A percentile compares a stretch with the other conserved stretches of the same genome.
These are phyloP conservation scores for Tautogolabrus adspersus DNA, from an alignment of 2,113 vertebrate species.

Conservation along the genomic window DNA sequence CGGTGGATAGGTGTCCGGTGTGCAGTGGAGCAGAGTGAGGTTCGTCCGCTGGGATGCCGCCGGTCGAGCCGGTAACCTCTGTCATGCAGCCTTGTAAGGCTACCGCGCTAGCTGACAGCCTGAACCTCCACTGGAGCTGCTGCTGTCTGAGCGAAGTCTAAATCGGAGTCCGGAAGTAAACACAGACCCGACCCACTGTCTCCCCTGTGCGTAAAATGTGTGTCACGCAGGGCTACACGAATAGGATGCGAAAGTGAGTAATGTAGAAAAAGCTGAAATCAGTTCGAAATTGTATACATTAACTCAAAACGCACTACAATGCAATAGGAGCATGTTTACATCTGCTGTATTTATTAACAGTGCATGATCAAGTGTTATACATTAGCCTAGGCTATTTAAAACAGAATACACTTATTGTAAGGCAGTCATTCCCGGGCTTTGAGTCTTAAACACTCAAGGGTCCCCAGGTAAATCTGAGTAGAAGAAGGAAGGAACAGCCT, in stretches of 20 bases:
- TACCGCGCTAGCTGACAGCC: conserved; percentile 64
- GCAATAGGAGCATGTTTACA: not conserved
- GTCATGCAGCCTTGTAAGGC: conserved; percentile 77
- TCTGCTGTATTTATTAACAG: not conserved
- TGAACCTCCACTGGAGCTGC: conserved; percentile 73
- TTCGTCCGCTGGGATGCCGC: conserved; percentile 52
- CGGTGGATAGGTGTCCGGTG: conserved; percentile 31
- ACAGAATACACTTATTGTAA: not conserved
- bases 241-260: conserved; percentile 36
- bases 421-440: not conserved
- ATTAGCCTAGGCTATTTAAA: not conserved
- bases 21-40: conserved; percentile 44
- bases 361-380: not conserved
- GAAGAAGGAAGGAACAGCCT: not conserved
- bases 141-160: conserved; percentile 79
- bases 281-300: not conserved
- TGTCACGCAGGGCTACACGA: conserved; percentile 33
- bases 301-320: not conserved
- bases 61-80: conserved; percentile 67
- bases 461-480: not conserved
- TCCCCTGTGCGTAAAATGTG: conserved; percentile 67
- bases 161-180: conserved; percentile 91
- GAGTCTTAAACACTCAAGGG: not conserved
- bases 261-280: not conserved
- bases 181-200: conserved; percentile 77